Conservation (phyloP, 2,888 invertebrate genomes). For the Coremacera marginata region DNA sequence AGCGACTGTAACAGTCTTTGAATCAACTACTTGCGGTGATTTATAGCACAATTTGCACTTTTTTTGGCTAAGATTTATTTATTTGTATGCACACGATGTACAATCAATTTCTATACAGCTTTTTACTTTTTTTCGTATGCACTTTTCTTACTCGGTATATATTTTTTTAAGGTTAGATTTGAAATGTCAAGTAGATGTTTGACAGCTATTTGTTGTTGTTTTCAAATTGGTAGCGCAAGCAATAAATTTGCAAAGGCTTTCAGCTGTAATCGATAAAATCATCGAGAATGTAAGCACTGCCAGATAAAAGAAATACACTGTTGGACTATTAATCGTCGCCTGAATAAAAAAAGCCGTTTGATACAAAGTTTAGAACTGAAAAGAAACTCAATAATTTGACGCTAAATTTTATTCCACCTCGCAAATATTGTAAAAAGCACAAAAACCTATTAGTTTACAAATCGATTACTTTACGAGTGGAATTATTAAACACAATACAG, state of each 20-base stretch:
- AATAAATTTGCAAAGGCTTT: no score
- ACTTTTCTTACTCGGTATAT: neutral
- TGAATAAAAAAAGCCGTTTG: no score
- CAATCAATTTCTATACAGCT: neutral
- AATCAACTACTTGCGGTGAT: neutral
- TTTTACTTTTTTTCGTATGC: neutral
- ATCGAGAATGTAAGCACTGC: no score
- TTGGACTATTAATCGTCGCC: no score
- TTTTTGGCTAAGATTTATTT: neutral
- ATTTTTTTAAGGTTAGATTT: slow-evolving; percentile 16
- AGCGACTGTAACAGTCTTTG: neutral
- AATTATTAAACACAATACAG: no score
- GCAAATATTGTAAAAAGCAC: no score
- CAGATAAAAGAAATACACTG: no score
- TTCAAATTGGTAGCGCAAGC: neutral
- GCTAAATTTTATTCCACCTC: no score
- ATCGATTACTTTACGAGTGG: no score
- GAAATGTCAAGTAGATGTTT: slow-evolving; percentile 24
- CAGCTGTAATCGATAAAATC: neutral
- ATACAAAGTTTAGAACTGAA: no score
- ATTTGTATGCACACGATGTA: neutral
- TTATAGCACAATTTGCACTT: neutral
- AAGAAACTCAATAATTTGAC: no score
- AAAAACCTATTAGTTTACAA: no score
- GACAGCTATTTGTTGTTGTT: slow-evolving; percentile 13